These are phyloP conservation scores for Archilochus colubris DNA, from an alignment of 2,113 vertebrate species.

Conservation along the genomic window DNA sequence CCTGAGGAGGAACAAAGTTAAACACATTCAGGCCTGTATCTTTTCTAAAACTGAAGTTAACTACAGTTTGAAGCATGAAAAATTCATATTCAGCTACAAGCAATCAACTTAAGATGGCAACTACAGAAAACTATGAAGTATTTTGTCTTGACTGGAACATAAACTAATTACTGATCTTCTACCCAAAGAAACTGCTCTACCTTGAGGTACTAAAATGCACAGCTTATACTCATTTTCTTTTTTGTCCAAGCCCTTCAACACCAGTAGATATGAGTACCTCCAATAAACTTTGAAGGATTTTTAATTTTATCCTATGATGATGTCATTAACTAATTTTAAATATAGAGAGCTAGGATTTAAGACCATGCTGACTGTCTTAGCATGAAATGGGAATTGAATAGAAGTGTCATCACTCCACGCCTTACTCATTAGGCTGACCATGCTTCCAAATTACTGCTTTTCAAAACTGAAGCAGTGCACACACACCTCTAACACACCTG, in stretches of 20 bases:
- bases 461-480: neutral
- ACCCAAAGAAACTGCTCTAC: neutral
- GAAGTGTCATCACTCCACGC: neutral
- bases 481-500: neutral
- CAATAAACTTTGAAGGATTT: neutral
- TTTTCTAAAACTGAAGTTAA: neutral
- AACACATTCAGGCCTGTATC: neutral
- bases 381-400: neutral
- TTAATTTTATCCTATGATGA: neutral
- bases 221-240: neutral
- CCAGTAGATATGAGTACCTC: neutral
- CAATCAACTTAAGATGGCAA: neutral
- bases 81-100: neutral
- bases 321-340: neutral
- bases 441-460: neutral
- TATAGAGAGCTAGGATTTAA: neutral
- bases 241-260: neutral
- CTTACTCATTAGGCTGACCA: neutral
- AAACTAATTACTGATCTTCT: neutral
- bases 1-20: neutral
- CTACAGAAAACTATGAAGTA: neutral
- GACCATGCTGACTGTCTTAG: neutral
- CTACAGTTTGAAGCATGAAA: neutral
- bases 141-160: neutral
- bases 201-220: neutral